phyloP scores from a whole-genome alignment of 2,888 invertebrate species.

The Stenodera caucasica region DNA sequence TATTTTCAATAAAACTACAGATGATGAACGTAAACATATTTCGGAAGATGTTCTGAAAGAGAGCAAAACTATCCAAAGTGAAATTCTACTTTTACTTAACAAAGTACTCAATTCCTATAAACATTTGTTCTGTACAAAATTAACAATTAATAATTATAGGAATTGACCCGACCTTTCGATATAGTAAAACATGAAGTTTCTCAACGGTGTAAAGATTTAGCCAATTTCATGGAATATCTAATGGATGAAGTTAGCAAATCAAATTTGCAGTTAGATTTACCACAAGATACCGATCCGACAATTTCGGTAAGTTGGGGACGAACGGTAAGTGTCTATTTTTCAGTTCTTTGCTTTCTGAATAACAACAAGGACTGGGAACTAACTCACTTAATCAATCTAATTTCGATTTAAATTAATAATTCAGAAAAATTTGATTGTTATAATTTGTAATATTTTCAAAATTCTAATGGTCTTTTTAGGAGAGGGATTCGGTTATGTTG shows the following conservation, averaged over 20 bases:
- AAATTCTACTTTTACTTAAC: conserved; percentile 68
- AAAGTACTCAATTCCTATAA: conserved; percentile 56
- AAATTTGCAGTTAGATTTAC: conserved; percentile 63
- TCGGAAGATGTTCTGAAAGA: conserved; percentile 66
- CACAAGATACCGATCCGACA: conserved; percentile 60
- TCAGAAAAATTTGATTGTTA: neutral
- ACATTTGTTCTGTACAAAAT: neutral
- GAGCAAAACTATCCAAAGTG: conserved; percentile 64
- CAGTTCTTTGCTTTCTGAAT: conserved; percentile 12
- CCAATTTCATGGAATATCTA: conserved; percentile 73
- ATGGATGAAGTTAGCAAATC: conserved; percentile 67
- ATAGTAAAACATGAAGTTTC: conserved; percentile 67
- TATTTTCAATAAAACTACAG: conserved; percentile 64
- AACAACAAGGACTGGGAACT: conserved; percentile 17
- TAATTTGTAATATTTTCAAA: neutral
- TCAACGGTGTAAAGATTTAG: conserved; percentile 72
- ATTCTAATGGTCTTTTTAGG: conserved; percentile 61
- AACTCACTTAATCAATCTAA: conserved; percentile 6
- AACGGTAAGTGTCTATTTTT: conserved; percentile 34
- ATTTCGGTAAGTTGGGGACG: conserved; percentile 62
- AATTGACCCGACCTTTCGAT: conserved; percentile 54
- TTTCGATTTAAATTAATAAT: neutral
- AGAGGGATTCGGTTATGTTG: conserved; percentile 78
- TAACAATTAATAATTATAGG: conserved; percentile 35
- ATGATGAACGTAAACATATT: conserved; percentile 53